Evolutionary conservation across 2,888 invertebrate species (phyloP).

Genomic region (Julus scanicus): DNA sequence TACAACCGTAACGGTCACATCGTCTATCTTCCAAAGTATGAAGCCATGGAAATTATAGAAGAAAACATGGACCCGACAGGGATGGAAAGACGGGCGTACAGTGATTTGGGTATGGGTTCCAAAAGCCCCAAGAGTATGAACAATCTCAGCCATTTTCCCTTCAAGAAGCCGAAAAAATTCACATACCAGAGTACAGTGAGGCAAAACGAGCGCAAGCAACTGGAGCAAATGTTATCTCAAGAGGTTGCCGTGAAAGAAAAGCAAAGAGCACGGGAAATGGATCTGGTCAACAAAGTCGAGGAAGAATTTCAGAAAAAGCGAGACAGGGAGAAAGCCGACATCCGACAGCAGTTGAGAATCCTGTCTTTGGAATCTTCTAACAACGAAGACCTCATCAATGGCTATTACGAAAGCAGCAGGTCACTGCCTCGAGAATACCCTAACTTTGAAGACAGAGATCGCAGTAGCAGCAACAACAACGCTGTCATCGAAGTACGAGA

Average conservation of each 20-base stretch:
- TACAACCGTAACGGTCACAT: constrained; percentile 70
- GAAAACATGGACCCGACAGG: constrained; percentile 37
- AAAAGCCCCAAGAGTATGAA: background rate
- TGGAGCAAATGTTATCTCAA: constrained; percentile 80
- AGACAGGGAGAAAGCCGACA: constrained; percentile 71
- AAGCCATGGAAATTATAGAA: constrained; percentile 61
- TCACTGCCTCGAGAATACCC: constrained; percentile 47
- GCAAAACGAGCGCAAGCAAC: constrained; percentile 79
- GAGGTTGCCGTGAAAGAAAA: constrained; percentile 77
- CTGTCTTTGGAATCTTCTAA: constrained; percentile 72
- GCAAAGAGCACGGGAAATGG: constrained; percentile 79
- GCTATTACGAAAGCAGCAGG: constrained; percentile 34
- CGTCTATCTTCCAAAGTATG: constrained; percentile 79
- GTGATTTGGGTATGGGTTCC: constrained; percentile 53
- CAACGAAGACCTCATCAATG: constrained; percentile 10
- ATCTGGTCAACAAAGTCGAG: constrained; percentile 83
- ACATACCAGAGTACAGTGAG: constrained; percentile 86
- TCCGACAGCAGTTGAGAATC: constrained; percentile 79
- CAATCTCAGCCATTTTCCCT: background rate
- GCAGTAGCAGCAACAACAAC: background rate
- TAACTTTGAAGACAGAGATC: constrained; percentile 44
- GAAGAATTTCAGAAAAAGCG: constrained; percentile 88
- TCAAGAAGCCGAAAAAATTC: constrained; percentile 72
- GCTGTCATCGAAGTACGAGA: background rate
- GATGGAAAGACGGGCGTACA: constrained; percentile 50